These are phyloP conservation scores for Malacoctenus gilli DNA, from an alignment of 2,797 vertebrate species.

Conservation along the genomic window DNA sequence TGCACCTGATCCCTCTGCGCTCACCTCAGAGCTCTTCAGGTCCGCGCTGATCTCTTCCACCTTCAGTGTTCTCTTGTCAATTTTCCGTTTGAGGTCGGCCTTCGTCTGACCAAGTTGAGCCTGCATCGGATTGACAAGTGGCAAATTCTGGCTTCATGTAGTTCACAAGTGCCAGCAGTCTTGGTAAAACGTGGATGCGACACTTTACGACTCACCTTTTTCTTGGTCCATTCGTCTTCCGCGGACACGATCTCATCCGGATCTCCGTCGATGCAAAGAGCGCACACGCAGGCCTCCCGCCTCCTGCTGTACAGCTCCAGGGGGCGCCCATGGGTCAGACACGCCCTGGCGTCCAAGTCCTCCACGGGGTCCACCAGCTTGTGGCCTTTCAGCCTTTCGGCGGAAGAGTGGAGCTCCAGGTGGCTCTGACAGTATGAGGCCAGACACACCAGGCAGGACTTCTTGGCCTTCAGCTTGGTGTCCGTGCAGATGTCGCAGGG, in stretches of 20 bases:
- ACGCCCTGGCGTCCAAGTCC: slow-evolving; percentile 70
- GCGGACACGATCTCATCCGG: slow-evolving; percentile 55
- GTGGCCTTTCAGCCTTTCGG: slow-evolving; percentile 64
- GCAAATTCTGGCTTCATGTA: no score
- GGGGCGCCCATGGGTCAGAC: slow-evolving; percentile 70
- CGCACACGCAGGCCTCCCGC: slow-evolving; percentile 64
- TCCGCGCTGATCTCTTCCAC: slow-evolving; percentile 27
- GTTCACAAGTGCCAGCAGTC: no score
- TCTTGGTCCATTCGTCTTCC: slow-evolving; percentile 62
- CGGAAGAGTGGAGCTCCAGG: slow-evolving; percentile 52
- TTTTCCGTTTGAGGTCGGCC: slow-evolving; percentile 23
- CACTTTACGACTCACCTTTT: slow-evolving; percentile 50
- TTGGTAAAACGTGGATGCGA: no score
- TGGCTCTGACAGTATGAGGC: slow-evolving; percentile 70
- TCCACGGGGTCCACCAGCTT: slow-evolving; percentile 66
- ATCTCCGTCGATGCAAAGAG: slow-evolving; percentile 57
- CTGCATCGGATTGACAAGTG: no score
- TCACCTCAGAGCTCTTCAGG: slow-evolving; percentile 51
- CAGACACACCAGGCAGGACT: slow-evolving; percentile 78
- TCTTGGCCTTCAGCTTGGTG: slow-evolving; percentile 55
- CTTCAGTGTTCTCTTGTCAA: slow-evolving; percentile 32
- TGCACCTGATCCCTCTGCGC: no score
- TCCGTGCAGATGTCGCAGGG: slow-evolving; percentile 70
- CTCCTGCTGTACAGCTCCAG: slow-evolving; percentile 71
- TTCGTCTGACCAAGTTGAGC: slow-evolving; percentile 34